Base-by-base conservation (phyloP, 2,888 invertebrate genomes). In the Alcis repandata region DNA sequence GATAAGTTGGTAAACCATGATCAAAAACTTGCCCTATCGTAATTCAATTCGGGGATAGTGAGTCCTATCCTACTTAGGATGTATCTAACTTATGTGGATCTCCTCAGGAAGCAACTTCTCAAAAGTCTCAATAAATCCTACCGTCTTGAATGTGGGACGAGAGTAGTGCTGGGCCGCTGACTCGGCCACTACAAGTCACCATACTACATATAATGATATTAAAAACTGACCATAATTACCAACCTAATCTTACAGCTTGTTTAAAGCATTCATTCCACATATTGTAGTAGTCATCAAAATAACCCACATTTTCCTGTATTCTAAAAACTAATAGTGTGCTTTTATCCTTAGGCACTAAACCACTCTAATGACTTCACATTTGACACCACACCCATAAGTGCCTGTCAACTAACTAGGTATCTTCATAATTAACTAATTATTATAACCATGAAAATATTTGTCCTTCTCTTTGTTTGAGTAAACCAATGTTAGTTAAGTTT, bases 301-400 rank as follows among this genome's bases (percentile, higher is more conserved):
- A 59, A 59, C 46, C 13, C 13, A 40, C 45, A 69, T 67, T 70
- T 66, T 69, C 71, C 69, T 70, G 68, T 62, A 49, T 38, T 27
- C 36, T 22, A 22, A 27, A 58, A 62, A 49, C 48, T 63, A 61
- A 22, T 33, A 46, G 20, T 40, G 32, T 52, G 52, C 15, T 20
- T 67, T 66, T 69, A 66, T 69, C 70, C 70, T 69, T 19, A 62
- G 49, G 36, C 20, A 51, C 40, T 27, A 40, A 53, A 41, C 53
- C 11, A 53, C 22, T n/a, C 15, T 27, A 40, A 6, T 40, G 36
- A 36, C 40, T 4, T 52, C 36, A 52, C 36, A 52, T 38, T 32
- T 20, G 9, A 27, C 15, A 10, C 53, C 53, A 53, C 53, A 53
- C 53, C 53, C 15, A 27, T 53, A 53, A 45, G 19, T 57, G 33